A percentile compares a stretch with the other conserved stretches of the same genome.
phyloP scores from a whole-genome alignment of 1,140 invertebrate genomes.

The Heterodera schachtii region DNA sequence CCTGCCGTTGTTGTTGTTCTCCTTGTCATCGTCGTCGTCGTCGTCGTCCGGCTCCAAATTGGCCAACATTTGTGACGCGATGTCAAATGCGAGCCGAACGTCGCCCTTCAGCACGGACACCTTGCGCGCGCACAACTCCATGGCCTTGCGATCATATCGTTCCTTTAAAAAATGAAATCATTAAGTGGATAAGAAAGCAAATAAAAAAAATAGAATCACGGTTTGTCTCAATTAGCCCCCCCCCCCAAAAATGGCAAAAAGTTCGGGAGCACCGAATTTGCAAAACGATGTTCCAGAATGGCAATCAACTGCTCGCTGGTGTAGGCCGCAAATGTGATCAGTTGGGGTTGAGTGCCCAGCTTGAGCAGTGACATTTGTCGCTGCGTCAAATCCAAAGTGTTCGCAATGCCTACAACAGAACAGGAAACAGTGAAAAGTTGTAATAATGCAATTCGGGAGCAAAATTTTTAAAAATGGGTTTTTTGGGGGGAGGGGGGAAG shows the following conservation, averaged over 20 bases:
- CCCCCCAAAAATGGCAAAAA: too few relatives aligned
- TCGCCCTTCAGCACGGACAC: conserved; percentile 91
- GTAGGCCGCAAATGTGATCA: conserved; percentile 91
- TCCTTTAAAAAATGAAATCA: conserved; percentile 48
- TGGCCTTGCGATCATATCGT: conserved; percentile 70
- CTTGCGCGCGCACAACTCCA: conserved; percentile 88
- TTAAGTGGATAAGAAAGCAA: too few relatives aligned
- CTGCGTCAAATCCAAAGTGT: conserved; percentile 89
- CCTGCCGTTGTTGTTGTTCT: not conserved
- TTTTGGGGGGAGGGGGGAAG: too few relatives aligned
- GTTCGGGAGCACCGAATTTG: not conserved
- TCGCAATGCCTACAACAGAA: conserved; percentile 75
- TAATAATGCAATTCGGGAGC: too few relatives aligned
- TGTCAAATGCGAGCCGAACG: conserved; percentile 85
- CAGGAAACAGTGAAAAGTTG: too few relatives aligned
- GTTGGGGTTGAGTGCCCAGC: conserved; percentile 66
- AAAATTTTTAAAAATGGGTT: conserved; percentile 18
- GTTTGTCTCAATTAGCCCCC: too few relatives aligned
- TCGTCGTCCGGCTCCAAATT: conserved; percentile 55
- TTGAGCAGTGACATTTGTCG: conserved; percentile 83
- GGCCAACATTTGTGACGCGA: conserved; percentile 70
- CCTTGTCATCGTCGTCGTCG: not conserved
- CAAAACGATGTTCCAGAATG: conserved; percentile 75
- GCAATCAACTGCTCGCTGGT: conserved; percentile 83
- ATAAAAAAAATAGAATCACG: too few relatives aligned